Evolutionary conservation across 1,140 invertebrate species (phyloP).

Genomic region (Ladona fulva): DNA sequence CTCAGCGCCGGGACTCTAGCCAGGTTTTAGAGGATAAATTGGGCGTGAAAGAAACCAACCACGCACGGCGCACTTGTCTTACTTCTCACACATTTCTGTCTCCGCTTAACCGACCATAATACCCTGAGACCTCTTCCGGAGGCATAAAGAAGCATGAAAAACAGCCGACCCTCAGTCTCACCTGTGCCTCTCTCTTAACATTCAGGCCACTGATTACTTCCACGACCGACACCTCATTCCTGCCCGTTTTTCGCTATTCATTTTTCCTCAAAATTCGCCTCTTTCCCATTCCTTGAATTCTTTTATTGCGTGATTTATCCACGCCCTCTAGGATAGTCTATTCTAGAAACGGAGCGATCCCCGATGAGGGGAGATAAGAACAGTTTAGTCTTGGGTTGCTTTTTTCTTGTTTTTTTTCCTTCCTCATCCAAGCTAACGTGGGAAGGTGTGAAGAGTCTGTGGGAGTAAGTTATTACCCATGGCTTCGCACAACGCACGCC

Average conservation of each 20-base stretch:
- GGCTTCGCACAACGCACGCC: no score
- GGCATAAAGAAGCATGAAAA: background rate
- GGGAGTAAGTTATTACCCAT: no score
- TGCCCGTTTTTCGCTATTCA: background rate
- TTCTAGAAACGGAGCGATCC: no score
- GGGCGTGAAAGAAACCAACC: background rate
- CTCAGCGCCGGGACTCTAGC: background rate
- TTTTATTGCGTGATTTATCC: no score
- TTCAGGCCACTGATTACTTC: background rate
- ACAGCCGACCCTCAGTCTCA: background rate
- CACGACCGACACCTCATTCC: background rate
- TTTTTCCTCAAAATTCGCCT: no score
- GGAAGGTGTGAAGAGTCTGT: no score
- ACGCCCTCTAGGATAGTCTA: no score
- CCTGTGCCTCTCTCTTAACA: background rate
- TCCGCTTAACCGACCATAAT: background rate
- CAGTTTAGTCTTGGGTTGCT: background rate
- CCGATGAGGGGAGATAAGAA: no score
- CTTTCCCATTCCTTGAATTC: no score
- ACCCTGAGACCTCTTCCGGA: background rate
- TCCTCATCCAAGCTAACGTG: background rate
- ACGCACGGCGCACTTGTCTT: background rate
- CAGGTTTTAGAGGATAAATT: background rate
- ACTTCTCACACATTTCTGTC: background rate
- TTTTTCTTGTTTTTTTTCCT: background rate